Conservation (phyloP, 2,113 vertebrate genomes). For the Cyanocitta stelleri region DNA sequence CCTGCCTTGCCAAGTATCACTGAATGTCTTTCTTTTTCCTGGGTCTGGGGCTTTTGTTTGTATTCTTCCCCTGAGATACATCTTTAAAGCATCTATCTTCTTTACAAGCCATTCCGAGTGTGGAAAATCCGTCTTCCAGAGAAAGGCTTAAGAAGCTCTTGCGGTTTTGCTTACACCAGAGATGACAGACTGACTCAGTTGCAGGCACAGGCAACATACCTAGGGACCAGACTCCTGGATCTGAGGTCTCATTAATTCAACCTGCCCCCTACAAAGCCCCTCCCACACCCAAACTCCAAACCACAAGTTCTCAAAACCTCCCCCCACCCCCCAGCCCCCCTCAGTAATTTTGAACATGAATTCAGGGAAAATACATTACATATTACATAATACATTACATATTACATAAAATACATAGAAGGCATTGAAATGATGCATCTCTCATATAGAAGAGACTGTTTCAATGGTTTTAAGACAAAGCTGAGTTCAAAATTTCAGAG, state of each 20-base stretch:
- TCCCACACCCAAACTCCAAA: background rate
- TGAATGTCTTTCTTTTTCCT: background rate
- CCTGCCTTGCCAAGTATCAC: background rate
- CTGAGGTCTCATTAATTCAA: background rate
- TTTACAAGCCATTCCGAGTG: background rate
- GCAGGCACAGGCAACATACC: fast-evolving
- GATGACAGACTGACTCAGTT: background rate
- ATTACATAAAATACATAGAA: too few relatives aligned
- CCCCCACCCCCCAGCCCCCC: background rate
- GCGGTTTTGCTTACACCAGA: background rate
- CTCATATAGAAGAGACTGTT: background rate
- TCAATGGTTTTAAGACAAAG: background rate
- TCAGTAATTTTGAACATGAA: background rate
- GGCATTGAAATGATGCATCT: background rate
- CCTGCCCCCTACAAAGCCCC: fast-evolving
- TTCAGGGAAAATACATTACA: background rate
- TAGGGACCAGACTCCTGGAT: background rate
- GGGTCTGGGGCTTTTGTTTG: background rate
- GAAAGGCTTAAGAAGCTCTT: background rate
- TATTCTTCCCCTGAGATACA: background rate
- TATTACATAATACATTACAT: too few relatives aligned
- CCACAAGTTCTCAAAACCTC: background rate
- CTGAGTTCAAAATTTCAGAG: background rate
- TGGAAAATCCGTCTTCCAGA: background rate
- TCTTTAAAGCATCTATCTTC: background rate